Conservation (phyloP, 30 jellyfish, hydroid and myxozoan genomes). For the Pseudorhiza aurosa region DNA sequence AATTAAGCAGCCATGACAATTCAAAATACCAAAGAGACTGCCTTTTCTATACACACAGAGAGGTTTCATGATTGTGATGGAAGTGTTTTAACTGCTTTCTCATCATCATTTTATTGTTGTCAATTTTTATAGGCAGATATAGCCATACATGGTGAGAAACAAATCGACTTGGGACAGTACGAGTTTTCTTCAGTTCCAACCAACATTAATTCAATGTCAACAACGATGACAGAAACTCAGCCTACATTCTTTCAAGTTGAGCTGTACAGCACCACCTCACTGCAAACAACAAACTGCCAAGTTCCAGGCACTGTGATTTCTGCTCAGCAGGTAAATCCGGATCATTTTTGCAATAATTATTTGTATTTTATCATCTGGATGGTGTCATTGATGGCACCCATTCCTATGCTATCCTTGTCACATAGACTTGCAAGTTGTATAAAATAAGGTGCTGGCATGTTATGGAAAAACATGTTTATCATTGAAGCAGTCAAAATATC, state of each 20-base stretch:
- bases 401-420: too few species aligned
- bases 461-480: too few species aligned
- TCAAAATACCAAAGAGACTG: too few species aligned
- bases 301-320: slow-evolving; percentile 71
- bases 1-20: too few species aligned
- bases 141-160: slow-evolving; percentile 50
- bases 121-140: slow-evolving; percentile 24
- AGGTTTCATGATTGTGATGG: too few species aligned
- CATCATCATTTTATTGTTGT: not conserved
- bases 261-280: slow-evolving; percentile 57
- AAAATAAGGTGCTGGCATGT: too few species aligned
- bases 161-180: slow-evolving; percentile 61
- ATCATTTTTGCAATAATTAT: not conserved
- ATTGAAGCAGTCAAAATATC: too few species aligned
- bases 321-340: slow-evolving; percentile 53
- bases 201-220: slow-evolving; percentile 1
- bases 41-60: too few species aligned
- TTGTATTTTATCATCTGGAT: too few species aligned
- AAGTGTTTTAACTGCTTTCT: too few species aligned
- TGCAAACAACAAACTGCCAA: slow-evolving; percentile 34
- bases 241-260: slow-evolving; percentile 75
- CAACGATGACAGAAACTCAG: slow-evolving; percentile 45
- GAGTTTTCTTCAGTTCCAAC: slow-evolving; percentile 44
- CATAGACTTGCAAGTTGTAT: too few species aligned
- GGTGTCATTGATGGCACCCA: too few species aligned